A percentile compares a stretch with the other conserved stretches of the same genome.
phyloP scores from a whole-genome alignment of 2,888 invertebrate genomes.

The Zhuqinia jingwanae region DNA sequence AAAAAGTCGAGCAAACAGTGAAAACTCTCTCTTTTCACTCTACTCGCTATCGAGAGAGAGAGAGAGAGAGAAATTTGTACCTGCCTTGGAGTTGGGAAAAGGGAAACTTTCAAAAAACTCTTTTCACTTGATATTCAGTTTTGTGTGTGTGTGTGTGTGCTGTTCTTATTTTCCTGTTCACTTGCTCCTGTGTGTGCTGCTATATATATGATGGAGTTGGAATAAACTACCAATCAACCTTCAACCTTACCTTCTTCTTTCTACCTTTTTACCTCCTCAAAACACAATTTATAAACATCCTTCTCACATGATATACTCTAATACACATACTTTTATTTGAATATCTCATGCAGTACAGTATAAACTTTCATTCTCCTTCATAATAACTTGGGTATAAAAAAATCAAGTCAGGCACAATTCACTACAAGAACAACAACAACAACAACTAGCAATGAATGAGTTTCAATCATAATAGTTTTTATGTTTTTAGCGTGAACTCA shows the following conservation, averaged over 20 bases:
- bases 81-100: not conserved
- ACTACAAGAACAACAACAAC: too few relatives aligned
- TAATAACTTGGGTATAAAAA: too few relatives aligned
- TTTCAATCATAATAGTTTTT: conserved; percentile 50
- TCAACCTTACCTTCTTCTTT: too few relatives aligned
- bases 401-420: too few relatives aligned
- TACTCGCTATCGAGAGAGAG: not conserved
- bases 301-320: too few relatives aligned
- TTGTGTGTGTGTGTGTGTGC: not conserved
- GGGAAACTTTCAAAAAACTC: not conserved
- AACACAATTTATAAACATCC: too few relatives aligned
- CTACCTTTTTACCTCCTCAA: not conserved
- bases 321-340: not conserved
- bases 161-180: conserved; percentile 32
- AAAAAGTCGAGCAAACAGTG: not conserved
- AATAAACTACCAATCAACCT: conserved; percentile 58
- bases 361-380: too few relatives aligned
- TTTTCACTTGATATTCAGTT: not conserved
- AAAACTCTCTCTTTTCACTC: not conserved
- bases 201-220: too few relatives aligned
- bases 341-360: not conserved
- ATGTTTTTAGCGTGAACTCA: conserved; percentile 1
- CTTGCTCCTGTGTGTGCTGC: not conserved
- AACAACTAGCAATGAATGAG: conserved; percentile 39
- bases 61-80: not conserved